Conservation (phyloP, 2,113 vertebrate species). For the Gila orcuttii region DNA sequence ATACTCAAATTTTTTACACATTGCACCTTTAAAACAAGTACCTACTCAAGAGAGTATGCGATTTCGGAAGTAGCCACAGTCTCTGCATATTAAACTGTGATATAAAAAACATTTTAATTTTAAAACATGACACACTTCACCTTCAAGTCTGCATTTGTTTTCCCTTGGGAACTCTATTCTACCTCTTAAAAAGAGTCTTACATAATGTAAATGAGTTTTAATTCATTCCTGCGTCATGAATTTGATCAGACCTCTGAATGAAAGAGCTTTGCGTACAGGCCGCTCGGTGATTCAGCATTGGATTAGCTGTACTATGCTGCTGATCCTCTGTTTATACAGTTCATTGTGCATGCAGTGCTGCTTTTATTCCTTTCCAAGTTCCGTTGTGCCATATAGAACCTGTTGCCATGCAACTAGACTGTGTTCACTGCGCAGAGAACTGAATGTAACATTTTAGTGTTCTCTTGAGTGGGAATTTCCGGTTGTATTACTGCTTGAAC, state of each 20-base stretch:
- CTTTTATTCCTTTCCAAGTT: constrained; percentile 13
- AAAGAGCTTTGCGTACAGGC: background rate
- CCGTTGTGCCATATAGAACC: background rate
- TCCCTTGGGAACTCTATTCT: no score
- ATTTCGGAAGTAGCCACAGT: no score
- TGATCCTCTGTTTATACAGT: constrained; percentile 24
- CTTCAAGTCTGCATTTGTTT: background rate
- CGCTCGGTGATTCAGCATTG: background rate
- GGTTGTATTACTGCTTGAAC: background rate
- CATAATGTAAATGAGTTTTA: constrained; percentile 13
- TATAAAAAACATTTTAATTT: background rate
- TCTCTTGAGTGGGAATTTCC: background rate
- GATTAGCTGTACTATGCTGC: constrained; percentile 29
- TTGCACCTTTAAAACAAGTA: no score
- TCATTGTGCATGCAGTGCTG: constrained; percentile 9
- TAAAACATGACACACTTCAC: background rate
- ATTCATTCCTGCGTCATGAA: constrained; percentile 26
- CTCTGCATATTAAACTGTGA: no score
- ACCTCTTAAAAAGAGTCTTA: background rate
- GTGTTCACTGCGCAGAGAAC: background rate
- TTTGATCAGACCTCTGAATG: constrained; percentile 19
- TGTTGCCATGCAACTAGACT: constrained; percentile 40
- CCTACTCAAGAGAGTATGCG: no score
- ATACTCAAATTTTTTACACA: no score
- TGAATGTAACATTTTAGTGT: background rate